These are phyloP conservation scores for Thunnus albacares DNA, from an alignment of 2,797 vertebrate genomes.

Conservation along the genomic window DNA sequence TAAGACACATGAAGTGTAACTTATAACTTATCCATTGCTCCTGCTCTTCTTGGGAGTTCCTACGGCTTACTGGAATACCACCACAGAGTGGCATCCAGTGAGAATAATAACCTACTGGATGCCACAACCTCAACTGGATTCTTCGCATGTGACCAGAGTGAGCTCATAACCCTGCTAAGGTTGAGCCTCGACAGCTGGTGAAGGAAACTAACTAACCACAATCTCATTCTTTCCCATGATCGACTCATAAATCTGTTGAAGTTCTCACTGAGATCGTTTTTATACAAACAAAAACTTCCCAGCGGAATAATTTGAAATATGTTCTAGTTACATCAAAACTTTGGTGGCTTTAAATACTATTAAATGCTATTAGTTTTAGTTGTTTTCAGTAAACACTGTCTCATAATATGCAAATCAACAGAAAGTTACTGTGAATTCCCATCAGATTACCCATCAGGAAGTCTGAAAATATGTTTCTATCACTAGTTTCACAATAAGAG, in stretches of 20 bases:
- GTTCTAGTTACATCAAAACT: background rate
- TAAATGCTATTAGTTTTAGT: too few relatives aligned
- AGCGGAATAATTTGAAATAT: background rate
- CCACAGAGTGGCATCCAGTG: slow-evolving; percentile 14
- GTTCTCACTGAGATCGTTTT: background rate
- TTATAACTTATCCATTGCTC: too few relatives aligned
- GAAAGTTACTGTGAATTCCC: background rate
- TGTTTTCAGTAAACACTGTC: too few relatives aligned
- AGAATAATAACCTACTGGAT: slow-evolving; percentile 22
- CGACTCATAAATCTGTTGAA: background rate
- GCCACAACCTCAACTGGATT: background rate
- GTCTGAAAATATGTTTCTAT: background rate
- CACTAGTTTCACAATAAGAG: slow-evolving; percentile 11
- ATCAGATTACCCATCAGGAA: background rate
- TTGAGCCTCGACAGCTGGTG: background rate
- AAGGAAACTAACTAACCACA: background rate
- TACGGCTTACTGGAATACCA: slow-evolving; percentile 10
- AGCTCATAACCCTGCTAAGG: slow-evolving; percentile 18
- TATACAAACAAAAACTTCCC: too few relatives aligned
- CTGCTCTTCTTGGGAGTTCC: background rate
- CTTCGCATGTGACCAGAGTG: background rate
- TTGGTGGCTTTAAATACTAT: too few relatives aligned
- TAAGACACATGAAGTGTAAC: background rate
- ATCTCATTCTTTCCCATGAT: background rate
- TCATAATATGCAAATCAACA: background rate